Base-by-base conservation (phyloP, 2,888 invertebrate species). In the Ochlodes sylvanus region DNA sequence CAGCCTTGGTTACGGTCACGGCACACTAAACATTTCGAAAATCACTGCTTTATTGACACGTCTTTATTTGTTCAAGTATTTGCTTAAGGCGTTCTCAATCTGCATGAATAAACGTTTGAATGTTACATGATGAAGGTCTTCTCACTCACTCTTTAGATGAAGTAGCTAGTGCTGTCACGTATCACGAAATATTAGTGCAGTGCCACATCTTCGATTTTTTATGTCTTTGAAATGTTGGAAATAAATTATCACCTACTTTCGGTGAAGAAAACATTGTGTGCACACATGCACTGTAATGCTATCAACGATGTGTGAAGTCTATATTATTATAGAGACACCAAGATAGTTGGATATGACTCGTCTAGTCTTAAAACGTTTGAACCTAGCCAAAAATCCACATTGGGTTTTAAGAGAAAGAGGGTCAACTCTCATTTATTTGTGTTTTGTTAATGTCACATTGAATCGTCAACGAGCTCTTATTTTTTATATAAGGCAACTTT, bases 11-110 rank as follows among this genome's bases (percentile, higher is more conserved):
- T 19, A 50, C 14, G 44, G 15, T 52, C 47, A 56, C 47, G 47
- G 32, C 47, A 64, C 44, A 41, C 44, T 56, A 65, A 57, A 34
- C 50, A 65, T 65, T 57, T 57, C 64, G 57, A 57, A 65, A 65
- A 65, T 57, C 57, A 65, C 64, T 44, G 56, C 44, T 56, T 19
- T 65, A 38, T 65, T 57, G 34, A 57, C 57, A 41, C 57, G 27
- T 47, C 50, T 21, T 65, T 50, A 50, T 15, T 52, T 41, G 12
- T 50, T 50, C 50, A 0, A 50, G 2, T 58, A 14, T 65, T 65
- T 65, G 65, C 57, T 50, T 5, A 65, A 38, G 58, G 64, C 47
- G 57, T 65, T 10, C 17, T 61, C 32, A 58, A 27, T n/a, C 19
- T 56, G 14, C 32, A 38, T 55, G 19, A 47, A 57, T 27, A 38